Percentiles rank a stretch among this genome's conserved stretches.
These are phyloP conservation scores for Syrista parreyssii DNA, from an alignment of 2,888 invertebrate species.

Conservation along the genomic window DNA sequence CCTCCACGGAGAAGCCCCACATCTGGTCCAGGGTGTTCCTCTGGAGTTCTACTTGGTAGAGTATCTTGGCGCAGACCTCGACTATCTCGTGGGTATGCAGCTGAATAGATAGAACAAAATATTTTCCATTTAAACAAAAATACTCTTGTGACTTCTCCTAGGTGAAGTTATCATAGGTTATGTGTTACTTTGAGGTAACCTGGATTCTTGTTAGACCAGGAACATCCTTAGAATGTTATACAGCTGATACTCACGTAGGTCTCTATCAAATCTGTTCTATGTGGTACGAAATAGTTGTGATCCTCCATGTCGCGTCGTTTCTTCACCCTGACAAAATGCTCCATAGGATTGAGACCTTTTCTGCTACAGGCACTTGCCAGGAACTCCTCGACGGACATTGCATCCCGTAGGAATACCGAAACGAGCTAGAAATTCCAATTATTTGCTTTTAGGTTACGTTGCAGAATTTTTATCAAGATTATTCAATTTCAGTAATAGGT, in stretches of 20 bases:
- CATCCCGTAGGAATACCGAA: slow-evolving; percentile 87
- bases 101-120: slow-evolving; percentile 67
- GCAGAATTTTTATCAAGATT: not conserved
- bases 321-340: slow-evolving; percentile 95
- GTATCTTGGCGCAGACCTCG: slow-evolving; percentile 95
- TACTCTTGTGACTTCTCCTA: not conserved
- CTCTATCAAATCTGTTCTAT: slow-evolving; percentile 93
- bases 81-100: slow-evolving; percentile 93
- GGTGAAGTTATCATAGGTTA: not conserved
- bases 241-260: slow-evolving; percentile 85
- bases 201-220: not conserved
- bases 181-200: not conserved
- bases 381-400: slow-evolving; percentile 96
- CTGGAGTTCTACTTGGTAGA: slow-evolving; percentile 95
- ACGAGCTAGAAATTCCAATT: slow-evolving; percentile 68
- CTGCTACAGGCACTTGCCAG: slow-evolving; percentile 91
- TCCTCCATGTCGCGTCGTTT: slow-evolving; percentile 95
- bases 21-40: slow-evolving; percentile 91
- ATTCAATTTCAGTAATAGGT: not conserved
- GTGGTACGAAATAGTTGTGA: slow-evolving; percentile 96
- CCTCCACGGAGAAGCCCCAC: slow-evolving; percentile 99
- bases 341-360: slow-evolving; percentile 92
- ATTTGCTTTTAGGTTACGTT: not conserved
- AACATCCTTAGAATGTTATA: not conserved
- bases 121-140: not conserved